Evolutionary conservation across 2,113 vertebrate genomes (phyloP).

Genomic region (Excalfactoria chinensis): DNA sequence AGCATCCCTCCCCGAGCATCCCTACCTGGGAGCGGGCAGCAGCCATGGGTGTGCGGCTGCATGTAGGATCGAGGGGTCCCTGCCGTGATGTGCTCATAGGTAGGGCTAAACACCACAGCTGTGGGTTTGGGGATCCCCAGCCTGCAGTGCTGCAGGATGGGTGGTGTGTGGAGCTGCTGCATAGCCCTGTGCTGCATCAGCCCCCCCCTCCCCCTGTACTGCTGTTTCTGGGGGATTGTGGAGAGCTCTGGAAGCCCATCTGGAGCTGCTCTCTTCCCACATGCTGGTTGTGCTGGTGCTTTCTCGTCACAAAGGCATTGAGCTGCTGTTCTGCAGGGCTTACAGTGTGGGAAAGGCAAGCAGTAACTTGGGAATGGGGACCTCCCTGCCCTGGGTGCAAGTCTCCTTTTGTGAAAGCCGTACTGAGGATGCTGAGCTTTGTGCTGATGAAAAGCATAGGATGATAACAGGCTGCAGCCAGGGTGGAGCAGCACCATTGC

Average conservation of each 20-base stretch:
- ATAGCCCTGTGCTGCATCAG: neutral
- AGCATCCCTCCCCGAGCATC: neutral
- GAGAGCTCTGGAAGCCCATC: no score
- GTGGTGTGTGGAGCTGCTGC: neutral
- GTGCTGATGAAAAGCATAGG: constrained; percentile 5
- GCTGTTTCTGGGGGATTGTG: neutral
- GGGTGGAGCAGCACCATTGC: neutral
- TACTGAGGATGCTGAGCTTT: constrained; percentile 44
- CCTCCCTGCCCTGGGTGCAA: neutral
- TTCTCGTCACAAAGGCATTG: neutral
- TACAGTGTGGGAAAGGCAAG: neutral
- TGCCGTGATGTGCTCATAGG: neutral
- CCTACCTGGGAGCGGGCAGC: neutral
- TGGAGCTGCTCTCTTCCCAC: neutral
- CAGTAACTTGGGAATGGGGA: neutral
- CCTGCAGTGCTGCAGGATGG: neutral
- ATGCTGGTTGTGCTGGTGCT: neutral
- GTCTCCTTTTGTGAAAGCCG: neutral
- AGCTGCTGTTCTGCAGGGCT: neutral
- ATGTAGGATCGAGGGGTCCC: neutral
- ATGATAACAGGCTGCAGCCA: constrained; percentile 42
- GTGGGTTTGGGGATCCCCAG: neutral
- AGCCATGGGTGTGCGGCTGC: neutral
- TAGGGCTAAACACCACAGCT: neutral
- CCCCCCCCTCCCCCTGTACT: neutral